Conservation (phyloP, 2,113 vertebrate genomes). For the Mola mola region DNA sequence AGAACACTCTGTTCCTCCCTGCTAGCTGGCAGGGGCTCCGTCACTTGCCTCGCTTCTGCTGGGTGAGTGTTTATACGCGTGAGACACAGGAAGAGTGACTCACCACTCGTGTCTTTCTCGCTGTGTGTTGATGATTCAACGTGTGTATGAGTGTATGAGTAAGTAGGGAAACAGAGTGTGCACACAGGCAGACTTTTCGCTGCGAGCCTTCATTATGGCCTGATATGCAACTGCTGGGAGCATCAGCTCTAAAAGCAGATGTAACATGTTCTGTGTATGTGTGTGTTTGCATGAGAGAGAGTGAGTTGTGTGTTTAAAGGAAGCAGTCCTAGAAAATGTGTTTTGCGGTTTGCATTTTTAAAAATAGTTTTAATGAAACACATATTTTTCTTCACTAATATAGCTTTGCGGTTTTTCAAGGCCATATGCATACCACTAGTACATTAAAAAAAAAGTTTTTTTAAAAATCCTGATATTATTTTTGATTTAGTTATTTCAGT, state of each 20-base stretch:
- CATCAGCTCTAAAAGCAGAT: background rate
- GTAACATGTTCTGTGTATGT: conserved; percentile 30
- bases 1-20: conserved; percentile 77
- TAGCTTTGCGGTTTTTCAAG: too few relatives aligned
- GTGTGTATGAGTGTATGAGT: conserved; percentile 10
- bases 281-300: conserved; percentile 27
- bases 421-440: too few relatives aligned
- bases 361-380: too few relatives aligned
- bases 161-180: conserved; percentile 34
- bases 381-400: too few relatives aligned
- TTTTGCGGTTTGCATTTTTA: too few relatives aligned
- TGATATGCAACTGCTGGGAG: background rate
- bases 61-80: conserved; percentile 61
- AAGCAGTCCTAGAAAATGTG: too few relatives aligned
- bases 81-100: conserved; percentile 60
- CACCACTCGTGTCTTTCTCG: conserved; percentile 53
- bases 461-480: too few relatives aligned
- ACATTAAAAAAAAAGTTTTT: too few relatives aligned
- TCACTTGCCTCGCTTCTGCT: conserved; percentile 53
- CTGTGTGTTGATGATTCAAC: conserved; percentile 37
- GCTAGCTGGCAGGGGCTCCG: conserved; percentile 69
- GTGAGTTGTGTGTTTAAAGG: conserved; percentile 10
- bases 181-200: conserved; percentile 59
- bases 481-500: too few relatives aligned
- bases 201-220: background rate